Conservation (phyloP, 2,888 invertebrate genomes). For the Euplagia quadripunctaria region DNA sequence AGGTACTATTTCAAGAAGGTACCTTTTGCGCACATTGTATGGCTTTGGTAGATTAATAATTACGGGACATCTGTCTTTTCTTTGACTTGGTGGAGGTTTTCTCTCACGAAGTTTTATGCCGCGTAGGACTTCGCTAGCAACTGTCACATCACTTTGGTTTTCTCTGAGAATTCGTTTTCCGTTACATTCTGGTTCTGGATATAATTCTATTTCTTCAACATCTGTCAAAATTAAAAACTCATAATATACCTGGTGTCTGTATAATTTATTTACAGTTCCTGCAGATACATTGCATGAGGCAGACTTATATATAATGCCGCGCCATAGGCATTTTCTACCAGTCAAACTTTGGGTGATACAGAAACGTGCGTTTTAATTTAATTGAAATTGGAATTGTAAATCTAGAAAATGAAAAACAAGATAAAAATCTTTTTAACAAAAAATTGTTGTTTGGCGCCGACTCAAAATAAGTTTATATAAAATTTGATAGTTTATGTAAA, state of each 20-base stretch:
- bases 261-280: not conserved
- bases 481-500: too few relatives aligned
- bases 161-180: constrained; percentile 33
- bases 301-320: too few relatives aligned
- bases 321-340: too few relatives aligned
- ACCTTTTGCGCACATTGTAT: constrained; percentile 26
- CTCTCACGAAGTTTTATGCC: constrained; percentile 58
- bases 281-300: too few relatives aligned
- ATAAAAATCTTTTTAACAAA: too few relatives aligned
- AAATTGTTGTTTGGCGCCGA: too few relatives aligned
- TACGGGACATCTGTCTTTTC: constrained; percentile 11
- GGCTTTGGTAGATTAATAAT: constrained; percentile 6
- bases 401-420: too few relatives aligned
- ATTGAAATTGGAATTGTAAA: too few relatives aligned
- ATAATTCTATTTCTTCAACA: constrained; percentile 16
- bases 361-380: too few relatives aligned
- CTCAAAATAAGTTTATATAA: too few relatives aligned
- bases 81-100: constrained; percentile 34
- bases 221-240: constrained; percentile 19
- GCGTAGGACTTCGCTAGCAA: constrained; percentile 54
- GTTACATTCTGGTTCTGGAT: constrained; percentile 13
- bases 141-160: constrained; percentile 46
- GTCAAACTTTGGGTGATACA: too few relatives aligned
- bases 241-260: not conserved
- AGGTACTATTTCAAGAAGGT: not conserved